Evolutionary conservation across 2,797 vertebrate species (phyloP).

Genomic region (Ceyx erithaca): DNA sequence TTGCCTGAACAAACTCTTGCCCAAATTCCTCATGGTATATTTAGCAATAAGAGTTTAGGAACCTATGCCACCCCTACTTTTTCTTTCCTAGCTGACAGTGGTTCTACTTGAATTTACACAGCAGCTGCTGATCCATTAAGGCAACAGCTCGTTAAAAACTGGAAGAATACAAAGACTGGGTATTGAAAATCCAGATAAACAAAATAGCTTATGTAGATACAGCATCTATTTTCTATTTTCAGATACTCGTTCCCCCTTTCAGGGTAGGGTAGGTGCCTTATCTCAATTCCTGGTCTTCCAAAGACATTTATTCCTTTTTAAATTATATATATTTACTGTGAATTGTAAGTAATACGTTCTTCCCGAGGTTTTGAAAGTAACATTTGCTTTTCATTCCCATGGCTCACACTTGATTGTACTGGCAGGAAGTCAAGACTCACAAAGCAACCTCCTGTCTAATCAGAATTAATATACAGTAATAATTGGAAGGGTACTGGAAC

Average conservation of each 20-base stretch:
- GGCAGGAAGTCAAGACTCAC: constrained; percentile 77
- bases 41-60: neutral
- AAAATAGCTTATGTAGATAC: neutral
- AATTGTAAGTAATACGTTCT: constrained; percentile 58
- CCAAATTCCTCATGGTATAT: neutral
- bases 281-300: neutral
- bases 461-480: constrained; percentile 79
- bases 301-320: constrained; percentile 5
- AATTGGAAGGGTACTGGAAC: constrained; percentile 70
- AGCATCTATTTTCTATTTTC: neutral
- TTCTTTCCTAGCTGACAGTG: neutral
- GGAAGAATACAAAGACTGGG: neutral
- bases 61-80: neutral
- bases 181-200: neutral
- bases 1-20: neutral
- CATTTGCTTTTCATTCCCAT: constrained; percentile 76
- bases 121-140: neutral
- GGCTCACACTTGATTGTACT: constrained; percentile 73
- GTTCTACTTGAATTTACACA: neutral
- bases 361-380: constrained; percentile 66
- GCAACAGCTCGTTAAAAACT: neutral
- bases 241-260: neutral
- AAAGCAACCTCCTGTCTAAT: constrained; percentile 78
- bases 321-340: constrained; percentile 30
- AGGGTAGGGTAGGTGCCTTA: neutral